A percentile compares a stretch with the other conserved stretches of the same genome.
These are phyloP conservation scores for Crypturellus tataupa DNA, from an alignment of 2,797 vertebrate species.

Conservation along the genomic window DNA sequence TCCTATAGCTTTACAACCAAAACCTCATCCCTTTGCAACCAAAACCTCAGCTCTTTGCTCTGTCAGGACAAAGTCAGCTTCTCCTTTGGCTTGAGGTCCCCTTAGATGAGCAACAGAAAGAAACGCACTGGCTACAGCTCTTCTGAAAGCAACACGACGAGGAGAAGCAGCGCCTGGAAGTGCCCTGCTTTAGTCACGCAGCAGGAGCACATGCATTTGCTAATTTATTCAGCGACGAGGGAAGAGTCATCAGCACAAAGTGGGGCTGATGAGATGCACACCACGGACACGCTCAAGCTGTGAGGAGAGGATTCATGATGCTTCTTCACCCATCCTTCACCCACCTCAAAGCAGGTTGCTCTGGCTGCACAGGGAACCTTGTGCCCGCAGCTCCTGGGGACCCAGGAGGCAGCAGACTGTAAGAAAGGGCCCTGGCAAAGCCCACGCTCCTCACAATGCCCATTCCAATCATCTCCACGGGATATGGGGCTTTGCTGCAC, in stretches of 20 bases:
- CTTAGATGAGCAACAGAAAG: not conserved
- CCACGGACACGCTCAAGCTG: not conserved
- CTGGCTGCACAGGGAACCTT: not conserved
- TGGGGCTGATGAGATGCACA: not conserved
- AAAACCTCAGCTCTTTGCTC: not conserved
- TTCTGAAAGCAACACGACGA: fast-evolving
- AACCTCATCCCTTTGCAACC: not conserved
- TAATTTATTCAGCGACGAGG: slow-evolving; percentile 24
- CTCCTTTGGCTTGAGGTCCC: not conserved
- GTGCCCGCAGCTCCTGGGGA: not conserved
- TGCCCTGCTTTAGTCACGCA: slow-evolving; percentile 57
- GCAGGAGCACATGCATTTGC: not conserved
- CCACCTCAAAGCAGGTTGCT: not conserved
- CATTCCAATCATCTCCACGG: not conserved
- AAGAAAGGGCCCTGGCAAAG: not conserved
- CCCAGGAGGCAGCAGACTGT: not conserved
- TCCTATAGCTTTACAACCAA: not conserved
- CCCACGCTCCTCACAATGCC: fast-evolving
- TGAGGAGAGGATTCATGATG: not conserved
- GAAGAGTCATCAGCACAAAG: slow-evolving; percentile 31
- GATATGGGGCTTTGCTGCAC: no score
- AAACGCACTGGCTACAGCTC: fast-evolving
- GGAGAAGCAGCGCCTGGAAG: not conserved
- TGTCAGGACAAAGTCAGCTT: not conserved
- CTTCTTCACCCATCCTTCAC: not conserved